Evolutionary conservation across 2,888 invertebrate species (phyloP).

Genomic region (Yponomeuta plumbellus): DNA sequence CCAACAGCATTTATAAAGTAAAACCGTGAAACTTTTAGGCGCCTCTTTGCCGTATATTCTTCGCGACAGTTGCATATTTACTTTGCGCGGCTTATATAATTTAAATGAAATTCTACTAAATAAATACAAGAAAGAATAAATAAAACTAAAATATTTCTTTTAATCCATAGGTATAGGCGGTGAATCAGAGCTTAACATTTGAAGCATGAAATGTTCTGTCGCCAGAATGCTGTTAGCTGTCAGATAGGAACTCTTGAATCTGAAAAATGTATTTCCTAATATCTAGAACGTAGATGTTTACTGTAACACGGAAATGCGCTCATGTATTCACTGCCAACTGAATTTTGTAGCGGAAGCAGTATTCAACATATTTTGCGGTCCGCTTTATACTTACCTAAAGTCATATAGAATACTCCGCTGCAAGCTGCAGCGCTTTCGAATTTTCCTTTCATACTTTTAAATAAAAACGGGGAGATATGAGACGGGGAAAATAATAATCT

Average conservation of each 20-base stretch:
- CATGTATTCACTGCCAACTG: background rate
- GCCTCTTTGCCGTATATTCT: no score
- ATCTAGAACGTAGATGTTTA: background rate
- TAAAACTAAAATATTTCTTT: no score
- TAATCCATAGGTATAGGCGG: no score
- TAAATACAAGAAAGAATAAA: no score
- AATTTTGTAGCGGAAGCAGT: background rate
- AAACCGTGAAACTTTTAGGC: no score
- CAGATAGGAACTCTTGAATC: background rate
- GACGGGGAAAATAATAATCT: no score
- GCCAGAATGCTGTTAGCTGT: background rate
- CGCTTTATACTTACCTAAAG: background rate
- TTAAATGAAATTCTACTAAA: no score
- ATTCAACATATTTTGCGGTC: background rate
- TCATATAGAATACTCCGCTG: background rate
- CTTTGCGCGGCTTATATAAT: no score
- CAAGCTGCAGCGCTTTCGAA: background rate
- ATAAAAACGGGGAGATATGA: background rate
- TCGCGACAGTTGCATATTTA: no score
- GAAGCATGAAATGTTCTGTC: no score
- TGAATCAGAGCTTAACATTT: no score
- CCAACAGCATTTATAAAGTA: no score
- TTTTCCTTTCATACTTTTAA: background rate
- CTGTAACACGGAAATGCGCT: background rate
- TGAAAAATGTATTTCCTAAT: background rate